Evolutionary conservation across 2,797 vertebrate species (phyloP), one percentile per base, ranked within the genome.

Genomic region (Babyrousa celebensis): DNA sequence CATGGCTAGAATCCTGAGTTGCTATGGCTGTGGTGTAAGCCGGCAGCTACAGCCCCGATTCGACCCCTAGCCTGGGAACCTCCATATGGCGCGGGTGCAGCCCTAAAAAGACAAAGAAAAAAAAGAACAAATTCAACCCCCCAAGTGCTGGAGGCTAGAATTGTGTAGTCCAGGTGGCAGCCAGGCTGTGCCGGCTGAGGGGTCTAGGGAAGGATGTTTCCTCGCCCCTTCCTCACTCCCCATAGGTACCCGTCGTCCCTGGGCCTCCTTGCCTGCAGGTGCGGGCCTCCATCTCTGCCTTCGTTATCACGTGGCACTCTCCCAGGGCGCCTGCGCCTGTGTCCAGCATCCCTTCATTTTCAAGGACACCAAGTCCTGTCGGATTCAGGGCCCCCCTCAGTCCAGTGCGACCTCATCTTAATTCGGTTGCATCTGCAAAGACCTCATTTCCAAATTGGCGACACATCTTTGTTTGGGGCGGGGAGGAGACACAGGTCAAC

Each of bases 361-460:
- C 48, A 80, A 77, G 16, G 20, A 74, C 29, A 54, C 25, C 6
- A 8, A 27, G 77, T 85, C 3, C 18, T 43, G 15, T 18, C 15
- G 56, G 27, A n/a, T 90, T 83, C 8, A 71, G 25, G 58, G 27
- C 25, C 29, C 27, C 12, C 12, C 3, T 17, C 48, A 32, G 25
- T 80, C 43, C 56, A 74, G 0, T 43, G 60, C 36, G 32, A 91
- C 20, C 29, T 88, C 52, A n/a, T 85, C 52, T 72, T 82, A 56
- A 75, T 54, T 75, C 48, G 5, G 56, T 90, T 9, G n/a, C 8
- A 82, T 68, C 72, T 89, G 16, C 20, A 67, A 80, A 95, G 60
- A 80, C 9, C 63, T 43, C 63, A 12, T 85, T 91, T 96, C 78
- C 62, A 78, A 95, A 84, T 89, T 70, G 67, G 29, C 62, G n/a